Evolutionary conservation across 1,140 invertebrate genomes (phyloP).

Genomic region (Tetramorium parvispinum): DNA sequence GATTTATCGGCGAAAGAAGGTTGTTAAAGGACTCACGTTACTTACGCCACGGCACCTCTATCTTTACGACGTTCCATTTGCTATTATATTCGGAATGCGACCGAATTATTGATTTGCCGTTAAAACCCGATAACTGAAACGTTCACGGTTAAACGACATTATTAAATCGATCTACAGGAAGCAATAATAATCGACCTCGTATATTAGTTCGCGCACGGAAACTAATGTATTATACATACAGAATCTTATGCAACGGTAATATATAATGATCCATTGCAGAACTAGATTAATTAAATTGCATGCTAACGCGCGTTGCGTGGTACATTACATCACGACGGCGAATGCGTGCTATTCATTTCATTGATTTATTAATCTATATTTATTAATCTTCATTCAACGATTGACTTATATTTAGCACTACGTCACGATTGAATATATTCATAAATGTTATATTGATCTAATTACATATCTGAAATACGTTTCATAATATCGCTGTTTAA

Average conservation of each 20-base stretch:
- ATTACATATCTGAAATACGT: neutral
- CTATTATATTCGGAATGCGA: conserved; percentile 35
- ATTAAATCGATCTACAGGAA: conserved; percentile 48
- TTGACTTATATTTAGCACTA: neutral
- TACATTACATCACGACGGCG: neutral
- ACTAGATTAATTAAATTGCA: conserved; percentile 35
- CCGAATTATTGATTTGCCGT: conserved; percentile 51
- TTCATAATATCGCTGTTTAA: neutral
- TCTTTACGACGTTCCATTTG: conserved; percentile 37
- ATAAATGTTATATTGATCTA: neutral
- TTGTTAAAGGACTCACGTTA: conserved; percentile 47
- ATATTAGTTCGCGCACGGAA: neutral
- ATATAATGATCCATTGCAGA: conserved; percentile 21
- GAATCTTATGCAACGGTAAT: neutral
- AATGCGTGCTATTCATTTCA: neutral
- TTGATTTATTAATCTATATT: conserved; percentile 13
- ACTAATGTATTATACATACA: neutral
- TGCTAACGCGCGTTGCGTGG: neutral
- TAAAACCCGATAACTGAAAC: conserved; percentile 44
- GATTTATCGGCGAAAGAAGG: conserved; percentile 40
- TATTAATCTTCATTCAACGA: neutral
- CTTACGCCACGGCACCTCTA: conserved; percentile 18
- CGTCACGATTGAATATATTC: neutral
- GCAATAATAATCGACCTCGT: conserved; percentile 32
- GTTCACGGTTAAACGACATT: conserved; percentile 9